Evolutionary conservation across 2,113 vertebrate species (phyloP).

Genomic region (Hoplias malabaricus): DNA sequence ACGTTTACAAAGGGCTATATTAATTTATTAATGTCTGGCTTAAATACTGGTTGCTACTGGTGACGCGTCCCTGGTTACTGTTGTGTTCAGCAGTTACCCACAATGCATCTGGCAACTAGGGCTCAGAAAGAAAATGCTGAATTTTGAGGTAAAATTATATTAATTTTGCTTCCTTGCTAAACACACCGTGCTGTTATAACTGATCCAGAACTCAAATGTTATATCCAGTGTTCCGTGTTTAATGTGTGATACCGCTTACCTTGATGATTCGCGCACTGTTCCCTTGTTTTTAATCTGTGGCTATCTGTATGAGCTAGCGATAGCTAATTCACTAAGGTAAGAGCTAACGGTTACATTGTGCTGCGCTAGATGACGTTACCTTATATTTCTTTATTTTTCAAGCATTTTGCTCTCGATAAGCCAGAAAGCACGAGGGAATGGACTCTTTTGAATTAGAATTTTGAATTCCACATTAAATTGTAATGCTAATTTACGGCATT

Average conservation of each 20-base stretch:
- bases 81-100: constrained; percentile 53
- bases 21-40: too few relatives aligned
- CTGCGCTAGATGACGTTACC: too few relatives aligned
- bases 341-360: too few relatives aligned
- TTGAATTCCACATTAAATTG: too few relatives aligned
- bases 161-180: not conserved
- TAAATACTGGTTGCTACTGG: constrained; percentile 60
- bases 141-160: not conserved
- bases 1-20: too few relatives aligned
- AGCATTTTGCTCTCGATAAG: too few relatives aligned
- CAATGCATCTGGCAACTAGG: constrained; percentile 52
- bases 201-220: not conserved
- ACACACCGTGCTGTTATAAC: not conserved
- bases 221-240: not conserved
- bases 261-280: not conserved
- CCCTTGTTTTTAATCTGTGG: not conserved
- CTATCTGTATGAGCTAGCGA: not conserved
- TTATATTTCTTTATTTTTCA: too few relatives aligned
- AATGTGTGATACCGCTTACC: not conserved
- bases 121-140: not conserved
- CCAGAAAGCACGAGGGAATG: too few relatives aligned
- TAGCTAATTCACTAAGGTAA: not conserved
- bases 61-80: constrained; percentile 64
- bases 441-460: too few relatives aligned
- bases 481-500: too few relatives aligned